Conservation (phyloP, 2,113 vertebrate genomes). For the Lampris incognitus region DNA sequence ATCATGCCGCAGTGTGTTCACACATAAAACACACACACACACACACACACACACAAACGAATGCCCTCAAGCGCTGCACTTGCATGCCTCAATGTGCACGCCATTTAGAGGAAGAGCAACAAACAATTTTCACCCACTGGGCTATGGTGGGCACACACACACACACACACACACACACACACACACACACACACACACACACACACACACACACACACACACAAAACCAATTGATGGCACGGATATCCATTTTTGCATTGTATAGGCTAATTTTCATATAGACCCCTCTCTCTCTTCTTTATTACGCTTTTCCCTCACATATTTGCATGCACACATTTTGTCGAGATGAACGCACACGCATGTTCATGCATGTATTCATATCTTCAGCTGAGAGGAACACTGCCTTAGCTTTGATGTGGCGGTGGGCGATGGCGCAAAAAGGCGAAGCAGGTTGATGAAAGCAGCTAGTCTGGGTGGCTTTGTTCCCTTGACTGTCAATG, state of each 20-base stretch:
- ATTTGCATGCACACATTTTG: conserved; percentile 60
- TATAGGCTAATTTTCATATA: conserved; percentile 37
- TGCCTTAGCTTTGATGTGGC: conserved; percentile 91
- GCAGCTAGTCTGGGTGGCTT: conserved; percentile 83
- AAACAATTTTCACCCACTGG: conserved; percentile 85
- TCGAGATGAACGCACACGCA: conserved; percentile 72
- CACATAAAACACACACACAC: conserved; percentile 69
- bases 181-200: conserved; percentile 16
- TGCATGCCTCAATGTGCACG: conserved; percentile 85
- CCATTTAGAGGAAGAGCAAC: conserved; percentile 85
- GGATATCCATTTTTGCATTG: conserved; percentile 35
- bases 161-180: conserved; percentile 6
- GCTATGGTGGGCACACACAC: conserved; percentile 12
- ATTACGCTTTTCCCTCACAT: conserved; percentile 28
- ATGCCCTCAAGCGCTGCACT: conserved; percentile 89
- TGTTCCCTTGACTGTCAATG: conserved; percentile 86
- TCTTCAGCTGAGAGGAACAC: conserved; percentile 80
- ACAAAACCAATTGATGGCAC: conserved; percentile 5
- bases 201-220: conserved; percentile 4
- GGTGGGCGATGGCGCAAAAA: conserved; percentile 80
- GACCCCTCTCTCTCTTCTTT: conserved; percentile 23
- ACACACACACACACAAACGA: conserved; percentile 74
- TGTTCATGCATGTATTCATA: conserved; percentile 94
- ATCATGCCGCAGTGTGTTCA: conserved; percentile 81
- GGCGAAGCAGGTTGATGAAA: conserved; percentile 87